Base-by-base conservation (phyloP, 2,888 invertebrate genomes). In the Cancer borealis region DNA sequence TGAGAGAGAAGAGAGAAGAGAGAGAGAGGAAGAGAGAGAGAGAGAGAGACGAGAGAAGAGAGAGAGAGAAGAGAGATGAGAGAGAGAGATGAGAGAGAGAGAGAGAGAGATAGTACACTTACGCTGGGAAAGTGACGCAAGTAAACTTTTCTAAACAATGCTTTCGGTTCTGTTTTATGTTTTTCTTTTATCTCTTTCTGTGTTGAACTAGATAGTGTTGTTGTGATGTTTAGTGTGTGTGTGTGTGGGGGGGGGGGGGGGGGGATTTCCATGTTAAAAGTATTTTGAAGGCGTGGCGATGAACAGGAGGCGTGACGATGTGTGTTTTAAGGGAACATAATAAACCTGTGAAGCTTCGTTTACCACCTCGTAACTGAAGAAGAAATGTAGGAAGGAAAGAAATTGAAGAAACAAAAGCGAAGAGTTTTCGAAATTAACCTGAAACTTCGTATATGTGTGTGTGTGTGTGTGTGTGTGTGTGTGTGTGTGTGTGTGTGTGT, bases 391-490 rank as follows among this genome's bases (percentile, higher is more conserved):
- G 39, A 39, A 39, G 39, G 2, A 39, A 66, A 66, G n/a, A 66
- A 6, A 66, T 66, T 0, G n/a, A 66, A 21, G 21, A 66, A 66
- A 66, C n/a, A 66, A n/a, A n/a, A n/a, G 21, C 66, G n/a, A n/a
- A 21, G 17, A 12, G 21, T 21, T 66, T 4, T 17, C 60, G 17
- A 66, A 66, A 21, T 66, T 66, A 4, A 66, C 21, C 8, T 66
- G 66, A 66, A n/a, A 66, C 21, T 66, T 66, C n/a, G 66, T 66
- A 8, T 66, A 3, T n/a, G n/a, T 66, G 66, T 66, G 66, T 66
- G 66, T 66, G 66, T 66, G 66, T 66, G 66, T 66, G 66, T 66
- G 66, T 66, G 66, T 66, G 66, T 66, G 66, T 66, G 66, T 66
- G 66, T 66, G 66, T 66, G 66, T 66, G 66, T 66, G 66, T 66